Evolutionary conservation across 2,888 invertebrate species (phyloP).

Genomic region (Crossocerus cetratus): DNA sequence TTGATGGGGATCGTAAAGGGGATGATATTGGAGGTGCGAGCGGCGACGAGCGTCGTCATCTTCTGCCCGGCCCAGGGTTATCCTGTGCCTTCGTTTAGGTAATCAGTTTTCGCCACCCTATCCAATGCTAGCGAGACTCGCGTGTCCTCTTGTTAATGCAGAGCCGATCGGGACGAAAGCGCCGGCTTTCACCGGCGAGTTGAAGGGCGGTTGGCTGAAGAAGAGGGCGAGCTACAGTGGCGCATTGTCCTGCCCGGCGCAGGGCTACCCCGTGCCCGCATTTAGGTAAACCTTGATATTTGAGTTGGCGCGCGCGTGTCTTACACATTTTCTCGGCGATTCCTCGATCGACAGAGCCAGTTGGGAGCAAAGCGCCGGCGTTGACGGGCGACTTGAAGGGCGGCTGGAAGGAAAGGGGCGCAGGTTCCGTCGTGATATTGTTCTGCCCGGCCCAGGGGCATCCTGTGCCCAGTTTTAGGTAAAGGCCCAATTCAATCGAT

Average conservation of each 20-base stretch:
- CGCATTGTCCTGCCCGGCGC: constrained; percentile 84
- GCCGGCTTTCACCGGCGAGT: constrained; percentile 81
- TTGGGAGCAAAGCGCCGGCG: constrained; percentile 80
- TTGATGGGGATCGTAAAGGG: constrained; percentile 83
- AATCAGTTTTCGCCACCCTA: constrained; percentile 58
- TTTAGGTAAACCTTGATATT: constrained; percentile 79
- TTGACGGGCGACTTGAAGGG: constrained; percentile 80
- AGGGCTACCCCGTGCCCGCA: constrained; percentile 79
- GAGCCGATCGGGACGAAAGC: constrained; percentile 80
- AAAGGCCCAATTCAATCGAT: constrained; percentile 54
- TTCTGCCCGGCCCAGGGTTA: constrained; percentile 85
- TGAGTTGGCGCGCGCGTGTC: no score
- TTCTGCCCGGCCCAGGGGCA: constrained; percentile 86
- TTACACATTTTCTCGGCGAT: not conserved
- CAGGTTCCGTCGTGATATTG: constrained; percentile 77
- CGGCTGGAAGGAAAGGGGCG: constrained; percentile 57
- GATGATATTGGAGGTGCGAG: constrained; percentile 82
- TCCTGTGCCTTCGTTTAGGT: constrained; percentile 82
- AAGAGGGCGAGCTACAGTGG: constrained; percentile 70
- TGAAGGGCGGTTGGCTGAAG: constrained; percentile 67
- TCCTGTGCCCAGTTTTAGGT: constrained; percentile 87
- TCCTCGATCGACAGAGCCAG: constrained; percentile 76
- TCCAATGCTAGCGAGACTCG: not conserved
- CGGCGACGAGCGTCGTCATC: constrained; percentile 82
- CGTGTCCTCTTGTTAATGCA: constrained; percentile 54